Base-by-base conservation (phyloP, 2,888 invertebrate species). In the Bruchidius siliquastri region DNA sequence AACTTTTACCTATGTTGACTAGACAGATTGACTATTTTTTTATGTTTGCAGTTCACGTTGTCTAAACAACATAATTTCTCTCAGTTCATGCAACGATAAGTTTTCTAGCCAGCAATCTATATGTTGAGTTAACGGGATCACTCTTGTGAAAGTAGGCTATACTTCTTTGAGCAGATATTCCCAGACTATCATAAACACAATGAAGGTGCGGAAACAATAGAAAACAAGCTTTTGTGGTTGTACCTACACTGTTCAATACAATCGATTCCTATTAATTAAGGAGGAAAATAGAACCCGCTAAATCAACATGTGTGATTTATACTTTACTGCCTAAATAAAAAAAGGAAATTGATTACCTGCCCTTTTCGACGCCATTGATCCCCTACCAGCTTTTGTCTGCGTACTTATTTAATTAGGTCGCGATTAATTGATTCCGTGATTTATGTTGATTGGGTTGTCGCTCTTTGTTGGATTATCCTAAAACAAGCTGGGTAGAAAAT, bases 221-320 rank as follows among this genome's bases (percentile, higher is more conserved):
- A 49, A 49, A 49, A 49, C 49, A 49, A 49, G 49, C 49, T 49
- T 49, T 49, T 49, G 49, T 49, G 18, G 49, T 49, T 49, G 49
- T 49, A 49, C 49, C 49, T 18, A 13, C 13, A 13, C 49, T 49
- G 49, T 49, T 49, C 49, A 13, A 13, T 49, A 49, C 6, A 49
- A 49, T 49, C 49, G 49, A 49, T 49, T 49, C 49, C 49, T 49
- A 49, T 49, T 49, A 49, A 49, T 49, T 49, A 49, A 49, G 69
- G 69, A 21, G 4, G 26, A 26, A 69, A 26, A 20, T 22, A 18
- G 21, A 26, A 18, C 20, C 20, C 22, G 26, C 20, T 69, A 69
- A 26, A 32, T 70, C 73, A 70, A 70, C 32, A 73, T 70, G 70
- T 70, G 73, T 73, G 73, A 73, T 73, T 73, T 73, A 73, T 73